Conservation (phyloP, 2,797 vertebrate genomes). For the Sylvia borin region DNA sequence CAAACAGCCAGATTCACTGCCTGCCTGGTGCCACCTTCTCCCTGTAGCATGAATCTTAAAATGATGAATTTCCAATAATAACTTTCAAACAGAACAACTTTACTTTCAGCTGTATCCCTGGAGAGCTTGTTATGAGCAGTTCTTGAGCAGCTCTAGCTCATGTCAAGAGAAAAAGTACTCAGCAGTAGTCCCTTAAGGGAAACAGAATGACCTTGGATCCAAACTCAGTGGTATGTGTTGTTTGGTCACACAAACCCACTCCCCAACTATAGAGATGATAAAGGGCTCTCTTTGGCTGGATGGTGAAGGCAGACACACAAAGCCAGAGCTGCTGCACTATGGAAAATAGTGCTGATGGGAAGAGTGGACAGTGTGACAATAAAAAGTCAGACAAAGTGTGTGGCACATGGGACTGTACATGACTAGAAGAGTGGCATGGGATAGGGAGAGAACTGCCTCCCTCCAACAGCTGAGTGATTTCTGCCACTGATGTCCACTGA, state of each 20-base stretch:
- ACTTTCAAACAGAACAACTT: not conserved
- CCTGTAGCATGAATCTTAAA: not conserved
- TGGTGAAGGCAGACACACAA: not conserved
- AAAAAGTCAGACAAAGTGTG: not conserved
- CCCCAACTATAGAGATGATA: not conserved
- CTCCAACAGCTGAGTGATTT: not conserved
- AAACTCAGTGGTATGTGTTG: not conserved
- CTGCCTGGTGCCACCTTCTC: not conserved
- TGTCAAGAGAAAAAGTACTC: not conserved
- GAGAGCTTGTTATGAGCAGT: not conserved
- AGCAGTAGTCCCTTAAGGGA: not conserved
- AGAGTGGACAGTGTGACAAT: not conserved
- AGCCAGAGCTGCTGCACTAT: not conserved
- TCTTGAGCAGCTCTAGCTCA: not conserved
- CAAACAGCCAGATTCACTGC: not conserved
- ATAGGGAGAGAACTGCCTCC: not conserved
- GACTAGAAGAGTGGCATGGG: not conserved
- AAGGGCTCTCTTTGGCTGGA: not conserved
- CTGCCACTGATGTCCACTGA: not conserved
- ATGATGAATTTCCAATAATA: constrained; percentile 2
- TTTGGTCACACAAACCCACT: not conserved
- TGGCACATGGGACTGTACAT: not conserved
- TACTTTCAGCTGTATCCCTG: not conserved
- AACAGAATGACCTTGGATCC: not conserved
- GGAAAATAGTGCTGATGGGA: not conserved